Evolutionary conservation across 1,140 invertebrate genomes (phyloP).

Genomic region (Drosophila ogumai): DNA sequence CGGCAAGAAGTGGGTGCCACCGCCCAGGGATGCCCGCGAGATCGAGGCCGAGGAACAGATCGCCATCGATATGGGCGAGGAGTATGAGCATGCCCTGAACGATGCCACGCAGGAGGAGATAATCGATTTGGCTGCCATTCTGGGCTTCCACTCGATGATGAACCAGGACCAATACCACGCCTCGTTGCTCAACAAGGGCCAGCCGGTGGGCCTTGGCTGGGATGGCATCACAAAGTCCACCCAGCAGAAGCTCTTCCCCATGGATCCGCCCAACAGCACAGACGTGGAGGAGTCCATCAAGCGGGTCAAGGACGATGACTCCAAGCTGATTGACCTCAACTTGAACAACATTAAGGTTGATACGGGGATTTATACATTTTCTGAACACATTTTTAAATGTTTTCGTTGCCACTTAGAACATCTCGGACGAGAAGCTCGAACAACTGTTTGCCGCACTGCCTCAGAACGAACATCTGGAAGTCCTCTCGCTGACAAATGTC

Average conservation of each 20-base stretch:
- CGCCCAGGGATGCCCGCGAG: conserved; percentile 92
- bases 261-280: conserved; percentile 97
- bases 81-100: conserved; percentile 96
- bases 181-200: conserved; percentile 95
- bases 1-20: conserved; percentile 97
- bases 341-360: conserved; percentile 98
- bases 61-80: conserved; percentile 96
- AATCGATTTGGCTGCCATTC: conserved; percentile 99
- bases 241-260: conserved; percentile 94
- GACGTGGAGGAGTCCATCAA: conserved; percentile 96
- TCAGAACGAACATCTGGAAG: conserved; percentile 96
- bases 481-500: conserved; percentile 96
- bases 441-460: conserved; percentile 95
- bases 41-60: conserved; percentile 95
- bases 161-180: conserved; percentile 99
- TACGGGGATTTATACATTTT: not conserved
- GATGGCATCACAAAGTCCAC: conserved; percentile 97
- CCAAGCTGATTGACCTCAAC: conserved; percentile 94
- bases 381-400: not conserved
- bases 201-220: conserved; percentile 94
- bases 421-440: conserved; percentile 97
- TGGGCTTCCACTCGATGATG: conserved; percentile 99
- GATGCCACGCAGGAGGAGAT: conserved; percentile 98
- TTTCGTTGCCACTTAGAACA: conserved; percentile 88
- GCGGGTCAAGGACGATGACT: conserved; percentile 95